Conservation (phyloP, 2,113 vertebrate genomes). For the Antechinus flavipes region DNA sequence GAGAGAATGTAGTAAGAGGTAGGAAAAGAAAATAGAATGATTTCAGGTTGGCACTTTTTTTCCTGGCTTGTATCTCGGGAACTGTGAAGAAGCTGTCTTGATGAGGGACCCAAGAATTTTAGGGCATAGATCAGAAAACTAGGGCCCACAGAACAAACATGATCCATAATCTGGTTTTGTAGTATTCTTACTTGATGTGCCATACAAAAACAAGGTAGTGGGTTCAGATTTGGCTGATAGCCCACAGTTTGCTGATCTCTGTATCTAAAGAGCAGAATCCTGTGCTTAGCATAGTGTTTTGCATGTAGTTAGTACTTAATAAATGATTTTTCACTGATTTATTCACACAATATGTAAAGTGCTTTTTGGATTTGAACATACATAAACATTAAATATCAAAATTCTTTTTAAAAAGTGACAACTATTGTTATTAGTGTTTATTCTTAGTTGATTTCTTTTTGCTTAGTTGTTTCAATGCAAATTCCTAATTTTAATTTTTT, state of each 20-base stretch:
- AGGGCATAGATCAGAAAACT: not conserved
- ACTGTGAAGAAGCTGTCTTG: not conserved
- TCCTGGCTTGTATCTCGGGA: not conserved
- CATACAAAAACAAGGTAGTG: not conserved
- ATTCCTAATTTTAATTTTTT: not conserved
- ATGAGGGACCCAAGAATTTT: not conserved
- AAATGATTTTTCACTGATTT: not conserved
- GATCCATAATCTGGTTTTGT: not conserved
- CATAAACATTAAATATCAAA: not conserved
- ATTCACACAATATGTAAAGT: not conserved
- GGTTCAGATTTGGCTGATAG: not conserved
- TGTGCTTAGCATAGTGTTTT: not conserved
- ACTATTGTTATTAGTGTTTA: not conserved
- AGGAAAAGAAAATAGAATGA: not conserved
- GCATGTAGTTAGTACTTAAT: not conserved
- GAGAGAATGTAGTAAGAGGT: not conserved
- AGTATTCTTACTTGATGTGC: not conserved
- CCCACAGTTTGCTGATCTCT: not conserved
- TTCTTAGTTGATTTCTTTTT: not conserved
- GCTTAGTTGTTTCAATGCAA: not conserved
- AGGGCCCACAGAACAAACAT: not conserved
- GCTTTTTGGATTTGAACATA: not conserved
- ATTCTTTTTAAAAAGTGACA: not conserved
- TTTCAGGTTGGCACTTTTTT: not conserved
- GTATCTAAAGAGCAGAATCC: not conserved